phyloP scores from a whole-genome alignment of 2,797 vertebrate species.

The Manis pentadactyla region DNA sequence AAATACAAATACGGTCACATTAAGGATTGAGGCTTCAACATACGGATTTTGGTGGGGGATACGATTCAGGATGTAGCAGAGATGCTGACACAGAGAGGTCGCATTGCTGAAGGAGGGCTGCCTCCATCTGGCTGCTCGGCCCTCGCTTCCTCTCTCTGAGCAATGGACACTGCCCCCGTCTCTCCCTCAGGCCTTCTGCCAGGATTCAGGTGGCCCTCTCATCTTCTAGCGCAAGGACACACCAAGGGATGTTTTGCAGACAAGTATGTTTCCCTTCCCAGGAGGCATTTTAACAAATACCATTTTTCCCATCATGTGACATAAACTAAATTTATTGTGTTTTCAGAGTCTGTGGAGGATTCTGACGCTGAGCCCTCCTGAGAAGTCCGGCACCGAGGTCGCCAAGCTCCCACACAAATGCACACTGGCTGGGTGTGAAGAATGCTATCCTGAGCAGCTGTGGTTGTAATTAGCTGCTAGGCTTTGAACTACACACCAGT shows the following conservation, averaged over 20 bases:
- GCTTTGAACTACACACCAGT: constrained; percentile 46
- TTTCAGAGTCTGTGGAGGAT: neutral
- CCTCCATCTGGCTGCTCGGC: neutral
- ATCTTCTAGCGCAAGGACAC: neutral
- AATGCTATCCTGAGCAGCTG: neutral
- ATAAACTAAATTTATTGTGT: neutral
- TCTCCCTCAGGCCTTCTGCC: neutral
- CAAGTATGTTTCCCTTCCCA: neutral
- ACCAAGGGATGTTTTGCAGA: neutral
- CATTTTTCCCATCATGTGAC: neutral
- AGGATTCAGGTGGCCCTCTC: neutral
- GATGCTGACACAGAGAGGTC: neutral
- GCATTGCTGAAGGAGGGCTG: neutral
- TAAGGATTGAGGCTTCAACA: neutral
- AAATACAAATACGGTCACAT: neutral
- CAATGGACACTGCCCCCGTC: neutral
- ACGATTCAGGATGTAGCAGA: neutral
- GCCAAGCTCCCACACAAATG: neutral
- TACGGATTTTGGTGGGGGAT: neutral
- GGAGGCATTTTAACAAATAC: neutral
- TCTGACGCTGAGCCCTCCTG: neutral
- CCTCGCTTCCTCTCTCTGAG: neutral
- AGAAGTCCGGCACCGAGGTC: neutral
- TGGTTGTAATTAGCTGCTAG: constrained; percentile 51
- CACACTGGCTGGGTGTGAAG: neutral